These are phyloP conservation scores for Stenichneumon culpator DNA, from an alignment of 2,888 invertebrate species.

Conservation along the genomic window DNA sequence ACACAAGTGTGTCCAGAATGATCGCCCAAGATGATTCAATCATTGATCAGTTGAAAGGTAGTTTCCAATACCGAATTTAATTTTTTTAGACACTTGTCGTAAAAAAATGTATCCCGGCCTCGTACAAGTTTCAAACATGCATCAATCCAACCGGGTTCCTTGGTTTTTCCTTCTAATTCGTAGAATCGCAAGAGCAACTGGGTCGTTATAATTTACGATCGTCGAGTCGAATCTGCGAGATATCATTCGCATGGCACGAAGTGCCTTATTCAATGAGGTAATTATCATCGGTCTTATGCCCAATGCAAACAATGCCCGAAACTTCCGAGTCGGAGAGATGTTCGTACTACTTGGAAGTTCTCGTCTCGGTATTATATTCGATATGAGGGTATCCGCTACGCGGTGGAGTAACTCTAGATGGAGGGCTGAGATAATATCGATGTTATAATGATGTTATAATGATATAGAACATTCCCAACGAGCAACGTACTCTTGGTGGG, in stretches of 20 bases:
- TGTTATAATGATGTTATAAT: constrained; percentile 58
- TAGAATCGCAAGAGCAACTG: not conserved
- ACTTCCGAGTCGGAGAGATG: constrained; percentile 33
- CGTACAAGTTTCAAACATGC: not conserved
- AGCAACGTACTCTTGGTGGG: constrained; percentile 30
- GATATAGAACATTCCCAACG: constrained; percentile 47
- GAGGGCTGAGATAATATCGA: constrained; percentile 51
- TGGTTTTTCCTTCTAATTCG: not conserved
- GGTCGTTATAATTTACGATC: not conserved
- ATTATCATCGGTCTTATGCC: not conserved
- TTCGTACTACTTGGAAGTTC: constrained; percentile 42
- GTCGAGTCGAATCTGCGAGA: not conserved
- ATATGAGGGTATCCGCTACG: constrained; percentile 4
- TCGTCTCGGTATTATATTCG: constrained; percentile 29
- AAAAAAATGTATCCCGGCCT: too few species aligned
- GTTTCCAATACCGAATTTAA: not conserved
- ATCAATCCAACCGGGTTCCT: not conserved
- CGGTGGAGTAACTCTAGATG: constrained; percentile 43
- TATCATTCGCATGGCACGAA: not conserved
- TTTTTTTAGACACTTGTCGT: not conserved
- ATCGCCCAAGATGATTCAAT: too few species aligned
- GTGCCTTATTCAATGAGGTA: not conserved
- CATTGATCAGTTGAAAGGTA: too few species aligned
- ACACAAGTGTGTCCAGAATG: too few species aligned
- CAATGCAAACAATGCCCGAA: not conserved